A percentile compares a stretch with the other conserved stretches of the same genome.
phyloP scores from a whole-genome alignment of 2,797 vertebrate species.

The Bradypodion ventrale region DNA sequence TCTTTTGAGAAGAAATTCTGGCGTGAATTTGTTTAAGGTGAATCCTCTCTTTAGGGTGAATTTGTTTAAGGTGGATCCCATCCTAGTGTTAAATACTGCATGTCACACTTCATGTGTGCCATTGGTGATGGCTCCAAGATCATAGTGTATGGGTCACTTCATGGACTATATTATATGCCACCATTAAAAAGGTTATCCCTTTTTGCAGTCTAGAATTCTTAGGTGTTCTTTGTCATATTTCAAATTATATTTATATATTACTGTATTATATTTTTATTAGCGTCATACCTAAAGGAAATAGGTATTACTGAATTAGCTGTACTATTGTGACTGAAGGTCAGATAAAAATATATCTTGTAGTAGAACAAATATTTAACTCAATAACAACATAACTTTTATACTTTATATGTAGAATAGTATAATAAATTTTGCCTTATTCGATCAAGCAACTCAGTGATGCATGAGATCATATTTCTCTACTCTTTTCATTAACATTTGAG shows the following conservation, averaged over 20 bases:
- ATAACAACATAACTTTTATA: slow-evolving; percentile 58
- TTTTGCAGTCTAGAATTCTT: slow-evolving; percentile 40
- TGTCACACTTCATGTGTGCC: no score
- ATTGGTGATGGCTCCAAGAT: no score
- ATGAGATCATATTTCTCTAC: slow-evolving; percentile 42
- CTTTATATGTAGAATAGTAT: slow-evolving; percentile 26
- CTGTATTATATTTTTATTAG: slow-evolving; percentile 56
- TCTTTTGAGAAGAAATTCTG: no score
- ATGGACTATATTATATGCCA: no score
- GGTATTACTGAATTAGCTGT: slow-evolving; percentile 51
- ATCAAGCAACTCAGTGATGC: slow-evolving; percentile 39
- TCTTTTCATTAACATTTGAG: slow-evolving; percentile 13
- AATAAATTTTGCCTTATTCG: slow-evolving; percentile 38
- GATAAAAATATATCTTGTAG: slow-evolving; percentile 29
- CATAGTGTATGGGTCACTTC: no score
- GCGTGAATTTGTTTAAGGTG: no score
- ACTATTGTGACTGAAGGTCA: slow-evolving; percentile 46
- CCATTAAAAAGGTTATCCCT: no score
- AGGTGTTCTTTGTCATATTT: slow-evolving; percentile 45
- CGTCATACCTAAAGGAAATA: slow-evolving; percentile 54
- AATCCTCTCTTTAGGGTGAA: no score
- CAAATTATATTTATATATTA: slow-evolving; percentile 45
- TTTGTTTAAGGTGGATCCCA: no score
- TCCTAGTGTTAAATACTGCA: no score
- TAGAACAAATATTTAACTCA: slow-evolving; percentile 63